phyloP scores from a whole-genome alignment of 2,113 vertebrate species.

The Genyomyrus donnyi region DNA sequence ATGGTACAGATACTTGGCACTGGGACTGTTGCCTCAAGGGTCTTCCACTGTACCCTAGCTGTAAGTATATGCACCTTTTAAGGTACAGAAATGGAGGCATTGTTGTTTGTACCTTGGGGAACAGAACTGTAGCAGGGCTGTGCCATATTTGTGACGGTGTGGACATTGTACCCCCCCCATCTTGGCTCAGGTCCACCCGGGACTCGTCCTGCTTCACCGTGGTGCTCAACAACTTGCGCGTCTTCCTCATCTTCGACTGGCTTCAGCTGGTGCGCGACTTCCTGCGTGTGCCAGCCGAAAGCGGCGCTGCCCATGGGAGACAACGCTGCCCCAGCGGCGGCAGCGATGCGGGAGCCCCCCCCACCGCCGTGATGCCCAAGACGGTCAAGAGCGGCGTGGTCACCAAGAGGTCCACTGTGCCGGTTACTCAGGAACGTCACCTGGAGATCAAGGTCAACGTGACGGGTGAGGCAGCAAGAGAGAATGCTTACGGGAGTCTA shows the following conservation, averaged over 20 bases:
- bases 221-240: constrained; percentile 89
- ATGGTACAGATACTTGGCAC: neutral
- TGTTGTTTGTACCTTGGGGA: neutral
- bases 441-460: constrained; percentile 93
- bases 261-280: constrained; percentile 81
- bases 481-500: neutral
- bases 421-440: constrained; percentile 67
- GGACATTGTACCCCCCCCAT: neutral
- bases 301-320: constrained; percentile 22
- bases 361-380: constrained; percentile 70
- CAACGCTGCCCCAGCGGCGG: constrained; percentile 50
- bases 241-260: constrained; percentile 97
- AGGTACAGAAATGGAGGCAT: neutral
- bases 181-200: constrained; percentile 70
- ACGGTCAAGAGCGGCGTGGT: constrained; percentile 87
- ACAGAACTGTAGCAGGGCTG: neutral
- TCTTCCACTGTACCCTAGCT: neutral
- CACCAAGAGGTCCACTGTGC: constrained; percentile 86
- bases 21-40: neutral
- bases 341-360: constrained; percentile 37
- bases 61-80: neutral
- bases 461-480: constrained; percentile 65
- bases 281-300: constrained; percentile 66
- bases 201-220: constrained; percentile 91
- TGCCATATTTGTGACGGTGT: neutral